Base-by-base conservation (phyloP, 2,113 vertebrate species). In the Marmota monax region DNA sequence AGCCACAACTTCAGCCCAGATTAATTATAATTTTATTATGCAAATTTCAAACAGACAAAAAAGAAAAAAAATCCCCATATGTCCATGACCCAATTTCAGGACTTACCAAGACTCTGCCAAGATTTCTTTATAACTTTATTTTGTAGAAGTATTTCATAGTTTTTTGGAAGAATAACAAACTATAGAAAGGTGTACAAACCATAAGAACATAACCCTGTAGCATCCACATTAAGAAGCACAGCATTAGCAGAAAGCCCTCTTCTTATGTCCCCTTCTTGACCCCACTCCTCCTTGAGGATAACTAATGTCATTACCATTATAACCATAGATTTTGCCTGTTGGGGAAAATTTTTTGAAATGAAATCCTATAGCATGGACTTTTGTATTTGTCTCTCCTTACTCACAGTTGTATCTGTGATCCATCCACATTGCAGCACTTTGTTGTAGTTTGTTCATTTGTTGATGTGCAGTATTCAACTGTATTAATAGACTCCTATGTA, bases 41-140 rank as follows among this genome's bases (percentile, higher is more conserved):
- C 67, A 88, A 90, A 27, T 90, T 94, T 84, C 37, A 69, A 84
- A 37, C 34, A 88, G 70, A n/a, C 5, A 82, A 96, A 56, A 1
- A 45, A 32, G 34, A 93, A 69, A 94, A 22, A 94, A 88, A 82
- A 95, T 90, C 7, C 12, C 8, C 23, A 16, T 61, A 20, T 45
- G 61, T 5, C 13, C 6, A 86, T 61, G 22, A 80, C 42, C 51
- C 25, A 91, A 72, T 58, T 95, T 95, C 61, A 95, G 67, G 11
- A 84, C 9, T 84, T 95, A 51, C 32, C 18, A 74, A 92, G 88
- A 69, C 25, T 74, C 84, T 42, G 82, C 5, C 4, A 34, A 88
- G 58, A 80, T 65, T 39, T 25, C 45, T 48, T 84, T 63, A n/a
- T 90, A 53, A 78, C 73, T 94, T 78, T 69, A 90, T 25, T 90